These are phyloP conservation scores for Neopelma chrysocephalum DNA, from an alignment of 2,797 vertebrate genomes.

Conservation along the genomic window DNA sequence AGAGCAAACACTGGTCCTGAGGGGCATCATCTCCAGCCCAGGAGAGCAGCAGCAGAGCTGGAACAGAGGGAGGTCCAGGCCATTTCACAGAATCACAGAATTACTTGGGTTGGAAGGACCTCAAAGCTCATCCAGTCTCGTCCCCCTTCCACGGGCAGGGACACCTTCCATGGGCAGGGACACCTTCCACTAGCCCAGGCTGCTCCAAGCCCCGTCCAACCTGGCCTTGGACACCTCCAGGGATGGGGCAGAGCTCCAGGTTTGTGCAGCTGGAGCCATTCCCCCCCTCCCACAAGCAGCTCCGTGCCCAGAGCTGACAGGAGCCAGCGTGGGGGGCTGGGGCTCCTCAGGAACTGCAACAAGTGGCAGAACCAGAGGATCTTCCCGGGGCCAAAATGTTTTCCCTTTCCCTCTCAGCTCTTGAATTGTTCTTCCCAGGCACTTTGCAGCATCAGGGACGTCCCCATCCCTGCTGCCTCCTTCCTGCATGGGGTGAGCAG, in stretches of 20 bases:
- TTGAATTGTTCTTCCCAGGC: background rate
- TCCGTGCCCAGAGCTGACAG: background rate
- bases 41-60: background rate
- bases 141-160: background rate
- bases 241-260: background rate
- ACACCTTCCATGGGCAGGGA: background rate
- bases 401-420: background rate
- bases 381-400: background rate
- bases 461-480: background rate
- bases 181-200: background rate
- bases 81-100: background rate
- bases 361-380: background rate
- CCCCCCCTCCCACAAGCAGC: background rate
- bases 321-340: background rate
- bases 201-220: background rate
- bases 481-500: fast-evolving
- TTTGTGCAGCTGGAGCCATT: background rate
- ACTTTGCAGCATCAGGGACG: fast-evolving
- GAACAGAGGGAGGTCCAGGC: background rate
- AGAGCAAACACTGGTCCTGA: background rate
- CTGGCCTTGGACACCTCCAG: background rate
- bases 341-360: background rate
- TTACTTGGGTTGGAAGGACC: background rate
- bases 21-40: background rate
- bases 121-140: background rate